Base-by-base conservation (phyloP, 1,140 invertebrate genomes). In the Dreissena polymorpha region DNA sequence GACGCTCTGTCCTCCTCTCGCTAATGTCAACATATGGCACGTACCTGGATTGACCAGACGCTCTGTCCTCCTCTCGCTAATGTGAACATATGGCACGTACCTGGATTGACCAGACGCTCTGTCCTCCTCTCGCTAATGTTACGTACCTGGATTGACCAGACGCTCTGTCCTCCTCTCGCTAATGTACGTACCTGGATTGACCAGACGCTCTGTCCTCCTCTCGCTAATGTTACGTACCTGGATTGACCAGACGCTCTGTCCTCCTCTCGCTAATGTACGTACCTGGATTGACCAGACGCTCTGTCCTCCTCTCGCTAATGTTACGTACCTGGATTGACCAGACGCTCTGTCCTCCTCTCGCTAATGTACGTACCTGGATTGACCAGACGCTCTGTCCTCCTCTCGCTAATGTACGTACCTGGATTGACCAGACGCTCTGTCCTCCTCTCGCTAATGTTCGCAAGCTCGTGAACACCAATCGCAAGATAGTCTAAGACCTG, bases 301-400 rank as follows among this genome's bases (percentile, higher is more conserved):
- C 96, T 67, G 95, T 95, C 81, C 96, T 88, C 78, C 96, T 90
- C 91, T 96, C 96, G 90, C 95, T 96, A 94, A 96, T 96, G 85
- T 94, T 95, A 5, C 39, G 91, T 90, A 95, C 95, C 94, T 86
- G 95, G 95, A 92, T 96, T 96, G 0, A 96, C 95, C 7, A 96
- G 92, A 87, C 96, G 88, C 91, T 96, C 96, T 67, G 95, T 95
- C 81, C 96, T 88, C 78, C 96, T 90, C 91, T 96, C 96, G 90
- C 95, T 96, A 94, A 96, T 96, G 85, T 94, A 95, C 57, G 95
- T 90, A 95, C 95, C 94, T 86, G 95, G 95, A 92, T 96, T 96
- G 0, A 96, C 95, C 7, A 96, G 92, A 87, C 96, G 88, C 91
- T 96, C 96, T 67, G 95, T 95, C 81, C 96, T 88, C 78, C 96